These are phyloP conservation scores for Melipona bicolor DNA, from an alignment of 2,888 invertebrate genomes.

Conservation along the genomic window DNA sequence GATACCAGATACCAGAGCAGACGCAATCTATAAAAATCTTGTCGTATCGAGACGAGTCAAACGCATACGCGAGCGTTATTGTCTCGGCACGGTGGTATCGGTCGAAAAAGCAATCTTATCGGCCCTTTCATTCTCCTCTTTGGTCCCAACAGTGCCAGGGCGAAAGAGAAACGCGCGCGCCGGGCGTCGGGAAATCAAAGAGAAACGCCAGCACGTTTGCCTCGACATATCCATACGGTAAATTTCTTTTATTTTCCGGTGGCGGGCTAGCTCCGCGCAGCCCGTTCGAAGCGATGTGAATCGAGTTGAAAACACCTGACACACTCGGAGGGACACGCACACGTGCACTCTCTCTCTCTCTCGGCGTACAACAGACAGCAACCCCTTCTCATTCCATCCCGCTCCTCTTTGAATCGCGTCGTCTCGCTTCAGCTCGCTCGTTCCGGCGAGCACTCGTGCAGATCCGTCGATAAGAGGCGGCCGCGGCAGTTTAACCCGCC, in stretches of 20 bases:
- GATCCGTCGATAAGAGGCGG: slow-evolving; percentile 79
- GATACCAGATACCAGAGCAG: no score
- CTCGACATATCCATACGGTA: slow-evolving; percentile 32
- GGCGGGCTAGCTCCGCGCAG: slow-evolving; percentile 14
- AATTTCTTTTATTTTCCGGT: slow-evolving; percentile 51
- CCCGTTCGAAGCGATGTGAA: slow-evolving; percentile 56
- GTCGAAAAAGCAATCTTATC: slow-evolving; percentile 5
- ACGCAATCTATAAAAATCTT: neutral
- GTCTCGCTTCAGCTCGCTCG: slow-evolving; percentile 53
- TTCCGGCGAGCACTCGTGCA: slow-evolving; percentile 72
- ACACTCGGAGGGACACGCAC: slow-evolving; percentile 35
- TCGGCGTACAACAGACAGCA: slow-evolving; percentile 39
- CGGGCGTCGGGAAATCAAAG: slow-evolving; percentile 29
- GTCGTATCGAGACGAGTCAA: neutral
- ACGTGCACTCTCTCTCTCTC: neutral
- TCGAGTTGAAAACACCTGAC: slow-evolving; percentile 69
- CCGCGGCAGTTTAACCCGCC: slow-evolving; percentile 81
- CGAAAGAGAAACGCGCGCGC: neutral
- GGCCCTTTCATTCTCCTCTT: neutral
- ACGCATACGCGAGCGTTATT: no score
- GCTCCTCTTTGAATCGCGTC: neutral
- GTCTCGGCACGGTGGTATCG: neutral
- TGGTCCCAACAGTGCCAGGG: neutral
- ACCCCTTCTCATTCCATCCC: neutral
- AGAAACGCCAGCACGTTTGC: slow-evolving; percentile 7